Percentiles rank a stretch among this genome's conserved stretches.
These are phyloP conservation scores for Discoglossus pictus DNA, from an alignment of 2,797 vertebrate genomes.

Conservation along the genomic window DNA sequence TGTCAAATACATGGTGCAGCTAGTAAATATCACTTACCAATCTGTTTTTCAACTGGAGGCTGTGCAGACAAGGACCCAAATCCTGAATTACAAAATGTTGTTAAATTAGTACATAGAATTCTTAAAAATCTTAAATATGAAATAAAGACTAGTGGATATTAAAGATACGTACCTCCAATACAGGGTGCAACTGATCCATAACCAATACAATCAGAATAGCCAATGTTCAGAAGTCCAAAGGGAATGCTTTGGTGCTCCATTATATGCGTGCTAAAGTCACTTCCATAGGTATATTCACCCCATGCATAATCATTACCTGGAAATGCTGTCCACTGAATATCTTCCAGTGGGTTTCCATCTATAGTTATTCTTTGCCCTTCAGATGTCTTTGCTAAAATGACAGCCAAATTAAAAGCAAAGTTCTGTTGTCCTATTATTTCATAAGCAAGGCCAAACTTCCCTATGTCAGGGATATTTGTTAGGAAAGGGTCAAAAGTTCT, in stretches of 20 bases:
- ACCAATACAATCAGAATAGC: conserved; percentile 59
- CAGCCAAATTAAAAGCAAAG: too few relatives aligned
- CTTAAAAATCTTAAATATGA: too few relatives aligned
- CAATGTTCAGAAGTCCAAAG: conserved; percentile 70
- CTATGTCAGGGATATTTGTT: too few relatives aligned
- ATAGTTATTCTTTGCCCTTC: conserved; percentile 50
- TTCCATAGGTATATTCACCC: conserved; percentile 58
- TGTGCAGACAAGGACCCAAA: too few relatives aligned
- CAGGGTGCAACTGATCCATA: conserved; percentile 65
- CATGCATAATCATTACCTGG: conserved; percentile 69
- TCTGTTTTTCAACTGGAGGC: too few relatives aligned
- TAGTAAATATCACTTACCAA: too few relatives aligned
- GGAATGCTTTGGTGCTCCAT: conserved; percentile 51
- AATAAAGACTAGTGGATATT: too few relatives aligned
- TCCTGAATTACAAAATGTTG: too few relatives aligned
- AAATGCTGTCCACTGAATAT: conserved; percentile 60
- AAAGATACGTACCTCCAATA: conserved; percentile 42
- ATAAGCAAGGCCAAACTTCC: conserved; percentile 65
- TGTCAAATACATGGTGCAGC: too few relatives aligned
- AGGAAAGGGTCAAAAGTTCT: too few relatives aligned
- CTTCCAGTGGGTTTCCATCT: conserved; percentile 51
- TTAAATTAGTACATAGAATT: too few relatives aligned
- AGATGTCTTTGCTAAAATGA: conserved; percentile 61
- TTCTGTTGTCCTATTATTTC: too few relatives aligned
- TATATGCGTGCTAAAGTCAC: conserved; percentile 12